Conservation (phyloP, 1,140 invertebrate genomes). For the Elysia chlorotica region DNA sequence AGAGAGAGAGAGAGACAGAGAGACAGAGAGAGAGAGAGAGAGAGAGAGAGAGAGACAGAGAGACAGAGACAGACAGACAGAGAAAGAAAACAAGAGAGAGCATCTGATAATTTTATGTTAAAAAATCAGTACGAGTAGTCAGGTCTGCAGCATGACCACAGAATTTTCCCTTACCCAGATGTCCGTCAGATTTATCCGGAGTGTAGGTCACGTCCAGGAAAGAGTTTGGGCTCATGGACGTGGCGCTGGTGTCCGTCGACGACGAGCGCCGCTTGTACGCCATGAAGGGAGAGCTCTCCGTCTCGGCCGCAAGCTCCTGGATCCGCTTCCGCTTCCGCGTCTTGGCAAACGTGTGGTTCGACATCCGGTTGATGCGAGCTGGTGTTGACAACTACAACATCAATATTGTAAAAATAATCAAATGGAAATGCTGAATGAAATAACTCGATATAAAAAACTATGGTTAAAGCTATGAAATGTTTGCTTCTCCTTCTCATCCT, state of each 20-base stretch:
- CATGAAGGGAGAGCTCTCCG: conserved; percentile 63
- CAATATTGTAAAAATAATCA: neutral
- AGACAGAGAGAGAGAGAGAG: too few species aligned
- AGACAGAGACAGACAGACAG: too few species aligned
- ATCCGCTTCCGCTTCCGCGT: conserved; percentile 62
- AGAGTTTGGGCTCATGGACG: conserved; percentile 82
- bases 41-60: too few species aligned
- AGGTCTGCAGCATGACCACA: too few species aligned
- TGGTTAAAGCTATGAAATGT: neutral
- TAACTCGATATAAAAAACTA: too few species aligned
- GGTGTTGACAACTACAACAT: conserved; percentile 16
- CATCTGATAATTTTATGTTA: too few species aligned
- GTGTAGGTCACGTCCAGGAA: conserved; percentile 75
- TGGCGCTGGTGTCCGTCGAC: conserved; percentile 75
- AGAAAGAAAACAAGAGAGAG: too few species aligned
- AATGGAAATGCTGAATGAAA: neutral
- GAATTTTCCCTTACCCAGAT: conserved; percentile 33
- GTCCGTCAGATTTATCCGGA: conserved; percentile 47
- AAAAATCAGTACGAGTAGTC: too few species aligned
- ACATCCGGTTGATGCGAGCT: conserved; percentile 23
- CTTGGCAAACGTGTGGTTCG: conserved; percentile 42
- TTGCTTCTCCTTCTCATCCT: neutral
- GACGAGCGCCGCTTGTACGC: conserved; percentile 78
- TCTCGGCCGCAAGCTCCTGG: conserved; percentile 60
- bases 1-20: too few species aligned